Evolutionary conservation across 2,888 invertebrate species (phyloP).

Genomic region (Mesodorylaimus sp.): DNA sequence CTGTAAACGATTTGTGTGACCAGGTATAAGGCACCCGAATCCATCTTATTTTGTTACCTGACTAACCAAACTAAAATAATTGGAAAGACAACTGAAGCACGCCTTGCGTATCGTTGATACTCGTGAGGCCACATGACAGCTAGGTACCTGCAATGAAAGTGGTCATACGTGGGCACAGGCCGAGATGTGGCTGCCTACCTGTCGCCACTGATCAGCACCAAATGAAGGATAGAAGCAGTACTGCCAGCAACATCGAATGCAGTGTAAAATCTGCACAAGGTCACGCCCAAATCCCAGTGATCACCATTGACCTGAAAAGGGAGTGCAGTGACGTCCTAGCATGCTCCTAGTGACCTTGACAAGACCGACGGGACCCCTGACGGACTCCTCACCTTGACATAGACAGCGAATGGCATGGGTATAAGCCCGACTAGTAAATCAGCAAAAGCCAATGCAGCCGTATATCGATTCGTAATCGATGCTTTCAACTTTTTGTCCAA

Average conservation of each 20-base stretch:
- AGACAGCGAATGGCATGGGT: conserved; percentile 20
- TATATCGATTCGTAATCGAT: conserved; percentile 12
- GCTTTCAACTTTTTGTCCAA: background rate
- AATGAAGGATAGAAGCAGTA: conserved; percentile 21
- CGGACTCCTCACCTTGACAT: conserved; percentile 15
- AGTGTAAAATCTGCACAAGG: conserved; percentile 19
- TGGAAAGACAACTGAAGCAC: conserved; percentile 17
- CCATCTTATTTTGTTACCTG: no score
- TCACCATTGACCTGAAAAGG: conserved; percentile 16
- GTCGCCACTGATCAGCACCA: conserved; percentile 21
- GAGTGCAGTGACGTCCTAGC: background rate
- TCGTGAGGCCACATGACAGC: conserved; percentile 23
- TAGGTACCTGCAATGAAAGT: conserved; percentile 16
- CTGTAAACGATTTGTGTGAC: no score
- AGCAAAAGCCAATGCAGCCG: conserved; percentile 19
- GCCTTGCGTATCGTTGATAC: conserved; percentile 19
- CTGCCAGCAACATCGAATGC: conserved; percentile 19
- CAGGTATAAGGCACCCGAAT: no score
- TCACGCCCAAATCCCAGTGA: conserved; percentile 17
- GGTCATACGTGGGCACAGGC: background rate
- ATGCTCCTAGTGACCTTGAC: background rate
- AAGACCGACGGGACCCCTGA: background rate
- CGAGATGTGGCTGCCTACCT: conserved; percentile 11
- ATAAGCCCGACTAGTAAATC: conserved; percentile 20
- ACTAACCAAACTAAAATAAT: conserved; percentile 17